A percentile compares a stretch with the other conserved stretches of the same genome.
Conservation (phyloP, 2,888 invertebrate species). For the Altica lythri region DNA sequence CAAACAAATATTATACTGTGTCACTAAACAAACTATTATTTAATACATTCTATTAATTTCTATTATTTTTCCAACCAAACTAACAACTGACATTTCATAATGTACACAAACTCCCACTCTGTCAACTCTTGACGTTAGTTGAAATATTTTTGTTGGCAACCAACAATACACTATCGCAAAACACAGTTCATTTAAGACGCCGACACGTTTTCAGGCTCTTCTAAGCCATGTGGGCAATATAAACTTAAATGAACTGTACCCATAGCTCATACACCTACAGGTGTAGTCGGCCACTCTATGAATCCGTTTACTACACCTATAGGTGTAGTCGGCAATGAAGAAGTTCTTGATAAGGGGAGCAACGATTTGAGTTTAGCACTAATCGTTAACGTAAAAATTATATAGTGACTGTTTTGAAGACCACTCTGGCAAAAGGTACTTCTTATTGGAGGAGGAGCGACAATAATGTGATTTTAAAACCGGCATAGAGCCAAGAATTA, state of each 20-base stretch:
- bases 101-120: neutral
- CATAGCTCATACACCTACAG: neutral
- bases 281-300: neutral
- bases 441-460: too few relatives aligned
- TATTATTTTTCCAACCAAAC: too few relatives aligned
- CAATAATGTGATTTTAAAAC: too few relatives aligned
- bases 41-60: too few relatives aligned
- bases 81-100: conserved; percentile 1
- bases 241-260: neutral
- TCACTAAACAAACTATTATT: neutral
- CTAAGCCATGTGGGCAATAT: too few relatives aligned
- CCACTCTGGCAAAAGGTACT: too few relatives aligned
- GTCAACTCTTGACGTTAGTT: too few relatives aligned
- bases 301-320: neutral
- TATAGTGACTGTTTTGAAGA: too few relatives aligned
- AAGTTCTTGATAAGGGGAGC: too few relatives aligned
- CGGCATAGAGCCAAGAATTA: too few relatives aligned
- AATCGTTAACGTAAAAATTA: too few relatives aligned
- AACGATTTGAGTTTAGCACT: too few relatives aligned
- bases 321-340: neutral
- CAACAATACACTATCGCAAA: neutral
- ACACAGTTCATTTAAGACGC: neutral
- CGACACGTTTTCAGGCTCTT: conserved; percentile 1
- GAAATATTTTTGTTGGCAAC: neutral
- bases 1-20: neutral